phyloP scores from a whole-genome alignment of 2,113 vertebrate genomes.

The Coracopsis vasa region DNA sequence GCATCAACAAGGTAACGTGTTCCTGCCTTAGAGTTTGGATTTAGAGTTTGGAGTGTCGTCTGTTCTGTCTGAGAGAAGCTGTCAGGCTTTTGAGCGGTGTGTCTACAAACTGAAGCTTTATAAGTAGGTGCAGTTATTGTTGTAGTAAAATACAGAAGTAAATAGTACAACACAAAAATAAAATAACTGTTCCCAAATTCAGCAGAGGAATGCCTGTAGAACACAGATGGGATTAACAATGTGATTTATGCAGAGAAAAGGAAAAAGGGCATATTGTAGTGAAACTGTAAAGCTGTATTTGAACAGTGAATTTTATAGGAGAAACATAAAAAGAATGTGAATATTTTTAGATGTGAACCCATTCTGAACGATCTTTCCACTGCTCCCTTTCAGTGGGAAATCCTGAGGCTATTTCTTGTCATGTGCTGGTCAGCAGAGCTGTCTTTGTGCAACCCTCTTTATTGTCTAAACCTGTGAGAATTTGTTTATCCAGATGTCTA shows the following conservation, averaged over 20 bases:
- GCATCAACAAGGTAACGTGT: slow-evolving; percentile 76
- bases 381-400: not conserved
- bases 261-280: not conserved
- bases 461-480: not conserved
- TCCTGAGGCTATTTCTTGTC: not conserved
- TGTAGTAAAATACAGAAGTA: not conserved
- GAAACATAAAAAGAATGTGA: not conserved
- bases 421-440: rapidly evolving
- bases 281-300: not conserved
- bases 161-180: not conserved
- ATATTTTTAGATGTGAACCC: not conserved
- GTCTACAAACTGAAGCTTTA: not conserved
- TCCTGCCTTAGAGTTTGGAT: not conserved
- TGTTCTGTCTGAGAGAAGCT: not conserved
- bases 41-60: not conserved
- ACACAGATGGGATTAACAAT: not conserved
- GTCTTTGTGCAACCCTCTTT: not conserved
- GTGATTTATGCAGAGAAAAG: not conserved
- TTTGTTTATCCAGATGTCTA: not conserved
- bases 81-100: not conserved
- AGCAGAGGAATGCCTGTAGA: not conserved
- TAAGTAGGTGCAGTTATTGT: not conserved
- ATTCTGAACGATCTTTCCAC: not conserved
- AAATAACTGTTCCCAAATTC: not conserved
- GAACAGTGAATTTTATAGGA: not conserved